Base-by-base conservation (phyloP, 2,888 invertebrate genomes). In the Octodonta nipae region DNA sequence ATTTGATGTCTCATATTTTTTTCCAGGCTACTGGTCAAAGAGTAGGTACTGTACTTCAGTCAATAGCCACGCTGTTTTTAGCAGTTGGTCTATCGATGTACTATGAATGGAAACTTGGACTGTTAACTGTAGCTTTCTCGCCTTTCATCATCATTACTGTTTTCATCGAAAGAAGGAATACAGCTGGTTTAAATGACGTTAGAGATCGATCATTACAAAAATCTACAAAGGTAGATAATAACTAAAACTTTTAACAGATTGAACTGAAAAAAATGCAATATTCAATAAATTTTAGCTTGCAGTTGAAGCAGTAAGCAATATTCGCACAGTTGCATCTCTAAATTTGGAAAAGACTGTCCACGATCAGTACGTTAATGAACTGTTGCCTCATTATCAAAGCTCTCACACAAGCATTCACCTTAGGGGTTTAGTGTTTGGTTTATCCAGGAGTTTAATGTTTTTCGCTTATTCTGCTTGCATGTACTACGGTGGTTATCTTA, bases 11-110 rank as follows among this genome's bases (percentile, higher is more conserved):
- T n/a, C n/a, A n/a, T n/a, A n/a, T 31, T 28, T 15, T 25, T 30
- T 50, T 58, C 16, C 51, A 82, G 82, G 82, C 82, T 3, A 82
- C 83, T 3, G 85, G 84, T 10, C 81, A 80, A 61, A 70, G 84
- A 38, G 72, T 85, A 33, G 84, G 84, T 5, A 78, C 78, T 12
- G 73, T 85, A 22, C 58, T 84, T 1, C 81, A 82, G 58, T 76
- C 82, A 0, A 42, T 78, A 3, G 71, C 81, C 2, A 81, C 83
- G 0, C 64, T 85, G 10, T 51, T 66, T 1, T 60, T 84, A 11
- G 73, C 77, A 3, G 58, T 84, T 14, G 68, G 66, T 0, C 56
- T 84, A 1, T 70, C 80, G 0, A 64, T 83, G 58, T 71, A 70
- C 48, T 83, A 76, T 54, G 75, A 81, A 56, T 82, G 81, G 78